These are phyloP conservation scores for Bothrops jararaca DNA, from an alignment of 2,113 vertebrate genomes.

Conservation along the genomic window DNA sequence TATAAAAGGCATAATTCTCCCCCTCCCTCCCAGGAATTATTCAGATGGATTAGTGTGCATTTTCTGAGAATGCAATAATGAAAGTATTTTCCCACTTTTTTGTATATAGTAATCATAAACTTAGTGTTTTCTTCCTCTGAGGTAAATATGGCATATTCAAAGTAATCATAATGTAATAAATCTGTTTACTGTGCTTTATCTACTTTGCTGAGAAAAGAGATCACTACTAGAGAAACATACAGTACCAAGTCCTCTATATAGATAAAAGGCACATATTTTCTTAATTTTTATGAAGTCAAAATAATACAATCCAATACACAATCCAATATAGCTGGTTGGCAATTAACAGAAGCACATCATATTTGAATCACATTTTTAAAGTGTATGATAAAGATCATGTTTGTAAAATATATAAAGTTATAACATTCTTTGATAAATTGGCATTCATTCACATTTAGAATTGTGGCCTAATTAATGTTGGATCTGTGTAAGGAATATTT, in stretches of 20 bases:
- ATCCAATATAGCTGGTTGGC: neutral
- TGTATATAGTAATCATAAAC: neutral
- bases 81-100: neutral
- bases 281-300: neutral
- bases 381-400: neutral
- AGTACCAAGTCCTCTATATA: neutral
- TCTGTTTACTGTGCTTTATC: neutral
- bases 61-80: neutral
- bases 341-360: neutral
- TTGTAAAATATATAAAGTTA: neutral
- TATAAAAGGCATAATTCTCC: neutral
- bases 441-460: neutral
- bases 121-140: neutral
- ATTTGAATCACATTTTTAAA: neutral
- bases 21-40: neutral
- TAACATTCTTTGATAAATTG: neutral
- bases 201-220: neutral
- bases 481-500: neutral
- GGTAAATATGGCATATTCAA: neutral
- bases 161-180: neutral
- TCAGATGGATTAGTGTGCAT: neutral
- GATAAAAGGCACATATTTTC: neutral
- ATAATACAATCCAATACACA: neutral
- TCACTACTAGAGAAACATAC: neutral
- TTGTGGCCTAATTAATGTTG: neutral